Base-by-base conservation (phyloP, 2,797 vertebrate genomes). In the Toxotes lorentzi region DNA sequence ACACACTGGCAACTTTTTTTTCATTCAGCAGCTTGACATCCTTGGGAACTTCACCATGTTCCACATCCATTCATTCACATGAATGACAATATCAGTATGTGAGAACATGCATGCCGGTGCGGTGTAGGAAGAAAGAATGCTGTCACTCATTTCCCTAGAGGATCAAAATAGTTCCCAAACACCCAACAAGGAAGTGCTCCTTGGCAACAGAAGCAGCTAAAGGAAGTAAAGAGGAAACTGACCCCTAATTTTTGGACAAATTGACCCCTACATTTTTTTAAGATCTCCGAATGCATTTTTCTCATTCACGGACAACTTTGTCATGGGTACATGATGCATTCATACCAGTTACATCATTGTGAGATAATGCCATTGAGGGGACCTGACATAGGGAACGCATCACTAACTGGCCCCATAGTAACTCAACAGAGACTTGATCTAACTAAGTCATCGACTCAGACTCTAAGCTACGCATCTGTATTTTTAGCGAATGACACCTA, bases 81-180 rank as follows among this genome's bases (percentile, higher is more conserved):
- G 51, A 78, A 74, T 81, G 79, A 79, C 83, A 78, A 17, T 70
- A 68, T 67, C 12, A 68, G 76, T 71, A 89, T 88, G 87, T 77
- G 75, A 83, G 70, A 82, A 83, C 74, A 69, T 21, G 73, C 83
- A 88, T 83, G 57, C 76, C 82, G 81, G 81, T 35, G 23, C 2
- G 4, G 61, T 4, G 12, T 48, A 70, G 74, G 76, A 83, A 87
- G 75, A 91, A 88, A 87, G 86, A 83, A 19, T 10, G 14, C 81
- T 84, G 85, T 87, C 89, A 90, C 73, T 82, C 78, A 82, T 30
- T 70, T 68, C 71, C 51, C 47, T 16, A 0, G n/a, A 82, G 81
- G 83, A 86, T 85, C 76, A 78, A 82, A 81, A 92, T 91, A 86
- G 81, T 88, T 93, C 73, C 51, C 65, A 71, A 81, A 59, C 61